These are phyloP conservation scores for Brachionus calyciflorus DNA, from an alignment of 1,140 invertebrate species.

Conservation along the genomic window DNA sequence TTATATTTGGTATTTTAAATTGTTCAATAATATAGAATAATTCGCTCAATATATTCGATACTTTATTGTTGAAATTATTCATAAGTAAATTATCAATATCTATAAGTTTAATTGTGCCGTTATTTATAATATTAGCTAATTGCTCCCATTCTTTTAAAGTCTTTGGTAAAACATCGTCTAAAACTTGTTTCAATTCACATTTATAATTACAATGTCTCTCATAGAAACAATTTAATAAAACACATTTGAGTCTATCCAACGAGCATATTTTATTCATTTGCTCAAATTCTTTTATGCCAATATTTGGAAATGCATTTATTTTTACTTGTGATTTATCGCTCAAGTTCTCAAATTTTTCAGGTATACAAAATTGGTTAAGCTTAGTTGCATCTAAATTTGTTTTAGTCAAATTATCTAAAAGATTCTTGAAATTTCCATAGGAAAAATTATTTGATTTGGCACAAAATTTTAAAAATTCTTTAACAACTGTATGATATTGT, in stretches of 20 bases:
- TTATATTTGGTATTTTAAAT: not conserved
- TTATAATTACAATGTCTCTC: not conserved
- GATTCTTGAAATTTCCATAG: not conserved
- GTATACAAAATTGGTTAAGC: not conserved
- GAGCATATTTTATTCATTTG: not conserved
- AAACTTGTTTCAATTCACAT: not conserved
- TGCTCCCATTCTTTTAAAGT: not conserved
- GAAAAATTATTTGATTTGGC: not conserved
- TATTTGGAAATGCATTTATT: not conserved
- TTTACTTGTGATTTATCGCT: not conserved
- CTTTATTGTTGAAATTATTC: not conserved
- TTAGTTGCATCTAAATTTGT: not conserved
- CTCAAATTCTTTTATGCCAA: not conserved
- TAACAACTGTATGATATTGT: not conserved
- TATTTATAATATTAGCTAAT: not conserved
- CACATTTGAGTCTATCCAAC: not conserved
- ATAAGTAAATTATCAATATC: not conserved
- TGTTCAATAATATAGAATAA: slow-evolving; percentile 4
- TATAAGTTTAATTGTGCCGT: not conserved
- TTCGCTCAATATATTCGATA: not conserved
- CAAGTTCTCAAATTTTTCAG: not conserved
- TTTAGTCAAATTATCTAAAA: not conserved
- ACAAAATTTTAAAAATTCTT: not conserved
- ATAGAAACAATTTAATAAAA: not conserved
- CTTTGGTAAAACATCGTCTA: not conserved